Base-by-base conservation (phyloP, 1,140 invertebrate species). In the Ostrea edulis region DNA sequence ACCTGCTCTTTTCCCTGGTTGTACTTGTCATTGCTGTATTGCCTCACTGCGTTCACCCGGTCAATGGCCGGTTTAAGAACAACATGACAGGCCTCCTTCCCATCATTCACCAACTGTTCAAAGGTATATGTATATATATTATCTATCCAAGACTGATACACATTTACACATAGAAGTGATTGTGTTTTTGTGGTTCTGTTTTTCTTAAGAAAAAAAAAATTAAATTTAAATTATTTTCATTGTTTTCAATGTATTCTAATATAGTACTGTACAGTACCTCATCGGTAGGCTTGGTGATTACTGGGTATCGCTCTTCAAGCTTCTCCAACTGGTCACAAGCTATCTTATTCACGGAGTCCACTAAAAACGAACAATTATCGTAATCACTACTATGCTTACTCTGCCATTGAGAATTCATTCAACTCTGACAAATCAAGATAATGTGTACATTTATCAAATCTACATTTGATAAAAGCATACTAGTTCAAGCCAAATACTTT, bases 231-330 rank as follows among this genome's bases (percentile, higher is more conserved):
- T 5, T 1, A 44, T 44, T 5, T 1, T 44, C 14, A 58, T 12
- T 58, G 55, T 20, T 17, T 58, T 58, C 12, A 58, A 58, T 9
- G 14, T 58, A 58, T 20, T 17, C 14, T 1, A 0, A 58, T 17
- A 12, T 71, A 71, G n/a, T 14, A 62, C 12, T 58, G 14, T 11
- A 77, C 20, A 29, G 51, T 89, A 91, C 91, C 90, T 92, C 89
- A 2, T 91, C 91, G 9, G 92, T 92, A 54, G 90, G 90, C 53
- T 90, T 90, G 9, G 87, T 91, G 44, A 92, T 92, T 17, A 89
- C 88, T 4, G 92, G 90, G 77, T 91, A 92, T 58, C 91, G 91
- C 22, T 92, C 91, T 85, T 93, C 92, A 25, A 93, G 55, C 25
- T 89, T 81, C 4, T 89, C 90, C 68, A 93, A 89, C 83, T 92